Percentiles rank a stretch among this genome's conserved stretches.
These are phyloP conservation scores for Danio tinwini DNA, from an alignment of 2,797 vertebrate species.

Conservation along the genomic window DNA sequence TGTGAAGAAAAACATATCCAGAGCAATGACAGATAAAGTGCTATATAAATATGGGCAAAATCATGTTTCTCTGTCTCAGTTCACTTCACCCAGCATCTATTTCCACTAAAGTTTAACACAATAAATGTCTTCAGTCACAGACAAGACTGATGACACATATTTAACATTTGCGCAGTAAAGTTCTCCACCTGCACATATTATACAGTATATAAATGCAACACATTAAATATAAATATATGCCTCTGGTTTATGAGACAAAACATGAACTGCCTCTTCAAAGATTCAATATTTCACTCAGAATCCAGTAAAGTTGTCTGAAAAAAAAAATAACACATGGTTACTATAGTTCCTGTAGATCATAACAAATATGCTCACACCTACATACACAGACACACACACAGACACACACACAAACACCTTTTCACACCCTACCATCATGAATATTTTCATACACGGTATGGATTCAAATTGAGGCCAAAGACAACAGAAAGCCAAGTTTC, in stretches of 20 bases:
- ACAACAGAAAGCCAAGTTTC: conserved; percentile 7
- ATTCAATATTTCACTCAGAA: neutral
- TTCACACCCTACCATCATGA: neutral
- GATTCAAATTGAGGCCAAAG: neutral
- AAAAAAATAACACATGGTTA: conserved; percentile 16
- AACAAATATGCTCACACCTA: conserved; percentile 27
- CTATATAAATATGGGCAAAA: conserved; percentile 25
- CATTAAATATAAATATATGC: neutral
- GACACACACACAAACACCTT: conserved; percentile 2
- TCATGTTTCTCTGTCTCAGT: conserved; percentile 4
- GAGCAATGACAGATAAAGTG: conserved; percentile 27
- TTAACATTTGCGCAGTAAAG: neutral
- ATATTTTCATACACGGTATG: conserved; percentile 22
- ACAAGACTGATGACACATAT: neutral
- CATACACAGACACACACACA: conserved; percentile 6
- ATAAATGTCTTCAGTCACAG: neutral
- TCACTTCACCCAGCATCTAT: neutral
- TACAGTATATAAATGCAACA: no score
- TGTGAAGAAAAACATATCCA: conserved; percentile 15
- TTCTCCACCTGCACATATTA: neutral
- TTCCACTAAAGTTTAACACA: conserved; percentile 13
- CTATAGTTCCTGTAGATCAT: conserved; percentile 26
- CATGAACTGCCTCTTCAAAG: neutral
- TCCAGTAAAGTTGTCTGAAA: conserved; percentile 18
- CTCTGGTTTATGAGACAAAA: neutral